Base-by-base conservation (phyloP, 2,113 vertebrate genomes). In the Actenoides hombroni region DNA sequence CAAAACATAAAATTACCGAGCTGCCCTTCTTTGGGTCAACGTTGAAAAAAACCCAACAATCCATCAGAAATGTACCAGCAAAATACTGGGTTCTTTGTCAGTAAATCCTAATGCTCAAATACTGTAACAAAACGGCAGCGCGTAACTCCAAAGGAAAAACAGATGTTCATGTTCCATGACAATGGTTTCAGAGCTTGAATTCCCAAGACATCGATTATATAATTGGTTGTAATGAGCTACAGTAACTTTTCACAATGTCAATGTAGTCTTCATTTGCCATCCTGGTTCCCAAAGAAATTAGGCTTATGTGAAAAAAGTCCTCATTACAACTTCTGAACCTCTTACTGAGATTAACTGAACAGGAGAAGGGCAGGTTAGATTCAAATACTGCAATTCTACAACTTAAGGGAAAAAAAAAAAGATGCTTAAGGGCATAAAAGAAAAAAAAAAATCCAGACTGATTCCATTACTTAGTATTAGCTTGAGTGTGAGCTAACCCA, bases 81-180 rank as follows among this genome's bases (percentile, higher is more conserved):
- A 80, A 88, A 44, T 29, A 67, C 0, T 37, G 35, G 2, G 1
- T 1, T 2, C 3, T 23, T 29, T 28, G 8, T 26, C 8, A 0
- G 28, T 46, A 70, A 89, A 42, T 64, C 9, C 26, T 31, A 49
- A 53, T 19, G 23, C 44, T 71, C 61, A 73, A 65, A 29, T 44
- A 31, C 31, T 64, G 0, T 15, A 79, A 37, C 7, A 79, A 82
- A 88, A 60, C 5, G 26, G 26, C 54, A 88, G 16, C 0, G 1
- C 1, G 0, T 24, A 73, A 68, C 24, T 83, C 26, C 8, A 35
- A 64, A 78, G 33, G 21, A 48, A 87, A 87, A 82, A 76, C 16
- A 56, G 46, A 79, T 2, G 0, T 20, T 56, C 12, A 16, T 9
- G 33, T 40, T 84, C 70, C 8, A 3, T 33, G 35, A 70, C 33